Base-by-base conservation (phyloP, 2,888 invertebrate genomes). In the Drosophila anomelani region DNA sequence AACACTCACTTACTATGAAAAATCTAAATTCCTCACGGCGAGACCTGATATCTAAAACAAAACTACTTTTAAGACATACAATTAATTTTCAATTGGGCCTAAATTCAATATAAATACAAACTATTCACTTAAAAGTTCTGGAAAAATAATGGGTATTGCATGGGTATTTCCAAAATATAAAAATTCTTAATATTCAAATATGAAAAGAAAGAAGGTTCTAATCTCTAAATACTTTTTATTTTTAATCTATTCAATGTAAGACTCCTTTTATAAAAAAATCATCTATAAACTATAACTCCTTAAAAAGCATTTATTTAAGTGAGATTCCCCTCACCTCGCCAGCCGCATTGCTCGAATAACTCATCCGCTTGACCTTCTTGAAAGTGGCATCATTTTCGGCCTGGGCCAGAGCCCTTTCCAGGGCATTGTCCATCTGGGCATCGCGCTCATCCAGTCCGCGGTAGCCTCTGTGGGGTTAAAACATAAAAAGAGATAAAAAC, bases 301-400 rank as follows among this genome's bases (percentile, higher is more conserved):
- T 17, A 7, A 17, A 5, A 7, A 29, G 0, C 6, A 3, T 17
- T 32, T 32, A 32, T 51, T 7, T 9, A n/a, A n/a, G 47, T 6
- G 10, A n/a, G n/a, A 47, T 29, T n/a, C 1, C 5, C 80, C 85
- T 88, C 93, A 95, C 95, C 93, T 95, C 95, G 41, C 95, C 95
- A 17, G 94, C 94, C 44, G 94, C 94, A 80, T 95, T 95, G 77
- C 95, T 95, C 44, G 95, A 95, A 85, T 96, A 96, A 88, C 96
- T 96, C 93, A 95, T 94, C 69, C 96, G 93, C 86, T 95, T 95
- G 26, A 96, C 95, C 92, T 95, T 95, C 67, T 95, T 94, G 81
- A 95, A 95, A 0, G 95, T 96, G 43, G 95, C 95, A 83, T 96
- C 96, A 66, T 94, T 93, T 17, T 95, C 92, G 0, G 96, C 95